Evolutionary conservation across 1,140 invertebrate genomes (phyloP).

Genomic region (Anastrepha ludens): DNA sequence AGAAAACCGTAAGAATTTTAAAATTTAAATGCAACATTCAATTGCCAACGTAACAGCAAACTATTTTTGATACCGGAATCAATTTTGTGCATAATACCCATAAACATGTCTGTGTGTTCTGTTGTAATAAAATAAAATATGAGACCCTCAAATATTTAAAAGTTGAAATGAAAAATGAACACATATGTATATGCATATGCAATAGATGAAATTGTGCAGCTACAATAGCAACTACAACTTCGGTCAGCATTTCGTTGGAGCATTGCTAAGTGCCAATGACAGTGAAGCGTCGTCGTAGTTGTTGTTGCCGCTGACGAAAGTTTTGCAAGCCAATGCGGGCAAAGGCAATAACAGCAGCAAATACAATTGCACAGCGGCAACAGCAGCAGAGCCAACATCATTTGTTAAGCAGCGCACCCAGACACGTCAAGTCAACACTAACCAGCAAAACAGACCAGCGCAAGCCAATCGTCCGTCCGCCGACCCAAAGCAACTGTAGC

Average conservation of each 20-base stretch:
- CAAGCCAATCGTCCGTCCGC: background rate
- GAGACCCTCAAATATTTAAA: background rate
- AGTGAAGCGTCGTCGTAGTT: background rate
- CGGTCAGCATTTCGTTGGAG: background rate
- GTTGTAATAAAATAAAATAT: background rate
- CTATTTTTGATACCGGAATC: background rate
- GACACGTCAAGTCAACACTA: background rate
- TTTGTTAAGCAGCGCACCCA: conserved; percentile 18
- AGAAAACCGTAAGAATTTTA: background rate
- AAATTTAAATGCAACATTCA: background rate
- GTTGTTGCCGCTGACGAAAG: background rate
- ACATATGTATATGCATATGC: background rate
- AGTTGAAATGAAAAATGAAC: background rate
- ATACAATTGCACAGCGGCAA: background rate
- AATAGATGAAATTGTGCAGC: background rate
- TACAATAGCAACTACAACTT: background rate
- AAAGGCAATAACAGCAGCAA: conserved; percentile 6
- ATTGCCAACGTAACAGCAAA: background rate
- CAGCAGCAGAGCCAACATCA: background rate
- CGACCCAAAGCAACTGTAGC: background rate
- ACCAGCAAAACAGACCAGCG: background rate
- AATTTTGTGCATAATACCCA: background rate
- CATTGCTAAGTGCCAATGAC: background rate
- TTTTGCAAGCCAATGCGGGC: background rate
- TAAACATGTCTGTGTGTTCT: too few relatives aligned